A percentile compares a stretch with the other conserved stretches of the same genome.
These are phyloP conservation scores for Macrotis lagotis DNA, from an alignment of 2,113 vertebrate species.

Conservation along the genomic window DNA sequence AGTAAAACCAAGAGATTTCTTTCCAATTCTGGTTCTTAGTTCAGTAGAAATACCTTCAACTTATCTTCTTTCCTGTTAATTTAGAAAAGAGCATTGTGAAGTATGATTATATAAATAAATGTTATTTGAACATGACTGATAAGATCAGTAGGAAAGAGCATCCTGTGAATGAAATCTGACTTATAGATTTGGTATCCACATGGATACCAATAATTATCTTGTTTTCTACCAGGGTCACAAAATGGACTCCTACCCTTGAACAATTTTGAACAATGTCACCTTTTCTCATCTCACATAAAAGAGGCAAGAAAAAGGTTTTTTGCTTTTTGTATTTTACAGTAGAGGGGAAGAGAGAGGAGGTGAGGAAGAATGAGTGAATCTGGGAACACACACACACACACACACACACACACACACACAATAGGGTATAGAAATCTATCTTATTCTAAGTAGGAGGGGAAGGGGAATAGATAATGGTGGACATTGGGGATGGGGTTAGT, in stretches of 20 bases:
- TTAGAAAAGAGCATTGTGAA: background rate
- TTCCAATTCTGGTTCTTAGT: conserved; percentile 38
- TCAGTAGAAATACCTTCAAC: background rate
- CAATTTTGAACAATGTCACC: background rate
- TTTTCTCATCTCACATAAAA: too few species aligned
- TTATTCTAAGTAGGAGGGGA: too few species aligned
- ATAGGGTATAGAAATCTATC: too few species aligned
- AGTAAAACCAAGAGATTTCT: conserved; percentile 53
- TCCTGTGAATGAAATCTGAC: background rate
- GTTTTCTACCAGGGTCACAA: background rate
- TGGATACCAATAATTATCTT: background rate
- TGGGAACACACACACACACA: too few species aligned
- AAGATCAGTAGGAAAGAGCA: background rate
- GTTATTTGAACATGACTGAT: background rate
- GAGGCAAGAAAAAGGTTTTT: too few species aligned
- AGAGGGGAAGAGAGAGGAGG: too few species aligned
- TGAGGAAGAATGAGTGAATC: too few species aligned
- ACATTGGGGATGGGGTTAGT: too few species aligned
- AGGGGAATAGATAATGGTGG: too few species aligned
- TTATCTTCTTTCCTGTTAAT: background rate
- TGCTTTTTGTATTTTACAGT: too few species aligned
- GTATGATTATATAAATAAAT: background rate
- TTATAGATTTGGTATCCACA: background rate
- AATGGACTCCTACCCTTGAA: background rate
- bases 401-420: too few species aligned